Conservation (phyloP, 1,140 invertebrate species). For the Helicoverpa zea region DNA sequence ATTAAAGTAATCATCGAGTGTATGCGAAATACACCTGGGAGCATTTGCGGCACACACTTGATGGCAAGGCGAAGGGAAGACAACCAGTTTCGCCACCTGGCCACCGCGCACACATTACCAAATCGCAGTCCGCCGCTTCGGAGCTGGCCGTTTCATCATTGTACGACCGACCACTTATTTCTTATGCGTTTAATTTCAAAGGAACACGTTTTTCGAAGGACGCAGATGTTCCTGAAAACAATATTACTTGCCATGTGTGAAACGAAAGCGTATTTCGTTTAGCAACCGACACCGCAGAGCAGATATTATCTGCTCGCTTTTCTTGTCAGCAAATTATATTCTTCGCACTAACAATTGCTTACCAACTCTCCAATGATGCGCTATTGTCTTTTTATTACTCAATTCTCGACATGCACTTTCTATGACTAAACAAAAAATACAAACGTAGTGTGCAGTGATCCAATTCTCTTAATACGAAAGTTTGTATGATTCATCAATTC, state of each 20-base stretch:
- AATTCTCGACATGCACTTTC: slow-evolving; percentile 60
- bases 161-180: slow-evolving; percentile 34
- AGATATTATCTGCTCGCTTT: slow-evolving; percentile 52
- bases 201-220: slow-evolving; percentile 27
- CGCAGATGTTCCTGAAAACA: slow-evolving; percentile 45
- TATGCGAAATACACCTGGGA: slow-evolving; percentile 48
- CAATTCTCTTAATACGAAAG: slow-evolving; percentile 48
- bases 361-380: slow-evolving; percentile 48
- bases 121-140: slow-evolving; percentile 47
- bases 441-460: slow-evolving; percentile 48
- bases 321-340: slow-evolving; percentile 58
- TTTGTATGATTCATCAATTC: slow-evolving; percentile 36
- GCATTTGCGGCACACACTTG: slow-evolving; percentile 66
- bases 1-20: neutral
- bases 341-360: slow-evolving; percentile 51
- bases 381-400: slow-evolving; percentile 62
- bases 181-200: slow-evolving; percentile 43
- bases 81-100: slow-evolving; percentile 78
- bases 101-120: slow-evolving; percentile 55
- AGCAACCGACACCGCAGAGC: slow-evolving; percentile 53
- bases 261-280: slow-evolving; percentile 59
- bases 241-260: slow-evolving; percentile 49
- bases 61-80: slow-evolving; percentile 57
- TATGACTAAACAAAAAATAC: slow-evolving; percentile 52
- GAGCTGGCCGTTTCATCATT: slow-evolving; percentile 47